These are phyloP conservation scores for Grus americana DNA, from an alignment of 2,113 vertebrate species.

Conservation along the genomic window DNA sequence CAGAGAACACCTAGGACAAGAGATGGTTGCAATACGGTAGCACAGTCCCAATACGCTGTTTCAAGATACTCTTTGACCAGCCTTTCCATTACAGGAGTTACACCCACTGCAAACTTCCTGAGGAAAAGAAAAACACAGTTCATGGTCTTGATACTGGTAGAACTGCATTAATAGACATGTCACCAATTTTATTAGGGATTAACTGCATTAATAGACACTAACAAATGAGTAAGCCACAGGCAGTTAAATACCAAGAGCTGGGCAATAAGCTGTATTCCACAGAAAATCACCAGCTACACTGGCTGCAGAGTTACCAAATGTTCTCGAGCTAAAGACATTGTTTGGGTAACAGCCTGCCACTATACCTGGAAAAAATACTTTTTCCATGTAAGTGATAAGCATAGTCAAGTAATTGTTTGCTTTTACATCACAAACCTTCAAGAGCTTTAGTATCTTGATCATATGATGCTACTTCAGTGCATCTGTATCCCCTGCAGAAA, in stretches of 20 bases:
- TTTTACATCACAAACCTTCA: background rate
- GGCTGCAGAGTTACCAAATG: background rate
- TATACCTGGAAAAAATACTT: background rate
- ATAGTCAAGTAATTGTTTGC: background rate
- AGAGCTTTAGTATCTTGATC: background rate
- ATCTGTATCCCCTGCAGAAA: background rate
- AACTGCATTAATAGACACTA: background rate
- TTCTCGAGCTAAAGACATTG: background rate
- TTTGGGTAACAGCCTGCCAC: background rate
- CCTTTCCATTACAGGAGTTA: background rate
- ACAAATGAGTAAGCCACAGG: background rate
- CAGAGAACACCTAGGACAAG: background rate
- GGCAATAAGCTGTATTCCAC: background rate
- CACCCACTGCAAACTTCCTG: background rate
- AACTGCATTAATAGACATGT: background rate
- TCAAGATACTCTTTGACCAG: background rate
- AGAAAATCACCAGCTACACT: background rate
- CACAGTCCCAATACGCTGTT: background rate
- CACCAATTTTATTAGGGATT: background rate
- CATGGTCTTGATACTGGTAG: background rate
- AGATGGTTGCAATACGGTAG: background rate
- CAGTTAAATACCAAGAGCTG: background rate
- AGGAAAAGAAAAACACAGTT: background rate
- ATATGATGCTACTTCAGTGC: background rate
- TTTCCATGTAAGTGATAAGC: background rate